Evolutionary conservation across 2,797 vertebrate genomes (phyloP), one percentile per base, ranked within the genome.

Genomic region (Falco columbarius): DNA sequence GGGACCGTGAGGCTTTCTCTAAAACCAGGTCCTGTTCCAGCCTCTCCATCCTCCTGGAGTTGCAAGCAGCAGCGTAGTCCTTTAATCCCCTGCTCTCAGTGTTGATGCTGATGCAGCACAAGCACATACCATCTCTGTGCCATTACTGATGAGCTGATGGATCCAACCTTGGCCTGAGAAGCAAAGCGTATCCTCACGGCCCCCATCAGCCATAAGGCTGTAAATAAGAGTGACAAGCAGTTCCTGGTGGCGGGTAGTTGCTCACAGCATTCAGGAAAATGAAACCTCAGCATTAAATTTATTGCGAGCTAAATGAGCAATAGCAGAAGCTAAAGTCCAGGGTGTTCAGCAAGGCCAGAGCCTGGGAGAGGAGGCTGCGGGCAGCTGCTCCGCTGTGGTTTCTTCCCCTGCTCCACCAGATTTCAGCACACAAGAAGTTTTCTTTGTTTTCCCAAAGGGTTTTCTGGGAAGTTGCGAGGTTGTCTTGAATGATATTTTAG

Each of bases 181-280:
- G 59, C 81, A 1, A 1, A 47, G 61, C 26, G 3, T 46, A 10
- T 44, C 61, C 58, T 79, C 34, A 4, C 7, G 7, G 51, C 23
- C 71, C 67, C 66, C 32, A 2, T 76, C 91, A 81, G 38, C 54
- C 11, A 0, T 20, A 19, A 4, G 2, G 68, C 86, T 52, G 52
- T 65, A 80, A 84, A 63, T 36, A 77, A 10, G 32, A 70, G 22
- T 7, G 51, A 58, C 8, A 51, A 12, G 7, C 27, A 59, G 52
- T 46, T 74, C 67, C 81, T 42, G 54, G 40, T 0, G 0, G 24
- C 1, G 0, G 10, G 24, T 10, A 13, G n/a, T 40, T 40, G 56
- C 65, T 88, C n/a, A 0, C 49, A 87, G 9, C 91, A 79, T 74
- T 83, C 65, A 81, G 72, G 56, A 68, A 29, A 65, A 70, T 8